phyloP scores from a whole-genome alignment of 2,113 vertebrate genomes.

The Orthochromis malagaraziensis region DNA sequence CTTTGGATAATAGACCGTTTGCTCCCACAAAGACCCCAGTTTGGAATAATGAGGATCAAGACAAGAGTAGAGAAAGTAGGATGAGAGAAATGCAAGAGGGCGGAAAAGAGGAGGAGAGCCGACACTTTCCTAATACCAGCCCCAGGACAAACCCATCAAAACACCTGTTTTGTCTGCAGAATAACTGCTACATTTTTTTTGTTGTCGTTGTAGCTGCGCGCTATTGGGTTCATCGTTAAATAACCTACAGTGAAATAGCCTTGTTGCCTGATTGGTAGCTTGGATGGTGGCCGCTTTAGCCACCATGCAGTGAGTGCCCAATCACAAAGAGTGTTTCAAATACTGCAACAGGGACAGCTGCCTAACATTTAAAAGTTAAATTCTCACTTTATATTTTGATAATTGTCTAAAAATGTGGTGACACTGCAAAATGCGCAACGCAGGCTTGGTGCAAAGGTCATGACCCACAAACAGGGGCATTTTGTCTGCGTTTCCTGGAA shows the following conservation, averaged over 20 bases:
- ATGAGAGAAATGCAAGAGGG: slow-evolving; percentile 37
- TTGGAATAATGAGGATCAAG: slow-evolving; percentile 66
- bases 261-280: background rate
- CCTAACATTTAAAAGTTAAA: background rate
- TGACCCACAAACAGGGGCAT: background rate
- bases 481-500: background rate
- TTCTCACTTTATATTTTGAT: background rate
- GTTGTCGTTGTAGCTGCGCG: background rate
- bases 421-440: background rate
- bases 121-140: slow-evolving; percentile 30
- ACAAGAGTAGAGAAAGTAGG: slow-evolving; percentile 40
- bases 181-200: background rate
- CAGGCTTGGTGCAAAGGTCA: background rate
- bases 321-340: background rate
- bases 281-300: background rate
- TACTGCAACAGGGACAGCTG: background rate
- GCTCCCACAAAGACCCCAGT: slow-evolving; percentile 40
- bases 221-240: background rate
- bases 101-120: slow-evolving; percentile 36
- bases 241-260: background rate
- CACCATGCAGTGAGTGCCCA: background rate
- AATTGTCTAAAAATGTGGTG: background rate
- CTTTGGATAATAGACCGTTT: slow-evolving; percentile 59
- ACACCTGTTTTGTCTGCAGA: slow-evolving; percentile 43
- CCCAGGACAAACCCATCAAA: slow-evolving; percentile 33